Conservation (phyloP, 1,140 invertebrate species). For the silkworm (Bombyx mori) region ASM3026992v2 NC_085131.1:507001-507500, state of each 20-base stretch:
- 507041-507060: neutral
- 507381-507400: neutral
- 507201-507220: conserved; percentile 73
- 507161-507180: conserved; percentile 79
- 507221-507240: conserved; percentile 70
- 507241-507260: neutral
- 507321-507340: neutral
- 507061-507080: no score
- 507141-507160: neutral
- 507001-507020: no score
- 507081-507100: neutral
- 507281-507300: neutral
- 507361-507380: no score
- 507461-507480: conserved; percentile 37
- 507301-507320: neutral
- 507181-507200: conserved; percentile 96
- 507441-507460: conserved; percentile 73
- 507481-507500: no score
- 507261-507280: neutral
- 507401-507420: conserved; percentile 79
- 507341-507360: neutral
- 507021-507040: neutral
- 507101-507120: neutral
- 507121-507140: no score
- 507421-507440: conserved; percentile 96